These are phyloP conservation scores for Tuta absoluta DNA, from an alignment of 2,888 invertebrate species.

Conservation along the genomic window DNA sequence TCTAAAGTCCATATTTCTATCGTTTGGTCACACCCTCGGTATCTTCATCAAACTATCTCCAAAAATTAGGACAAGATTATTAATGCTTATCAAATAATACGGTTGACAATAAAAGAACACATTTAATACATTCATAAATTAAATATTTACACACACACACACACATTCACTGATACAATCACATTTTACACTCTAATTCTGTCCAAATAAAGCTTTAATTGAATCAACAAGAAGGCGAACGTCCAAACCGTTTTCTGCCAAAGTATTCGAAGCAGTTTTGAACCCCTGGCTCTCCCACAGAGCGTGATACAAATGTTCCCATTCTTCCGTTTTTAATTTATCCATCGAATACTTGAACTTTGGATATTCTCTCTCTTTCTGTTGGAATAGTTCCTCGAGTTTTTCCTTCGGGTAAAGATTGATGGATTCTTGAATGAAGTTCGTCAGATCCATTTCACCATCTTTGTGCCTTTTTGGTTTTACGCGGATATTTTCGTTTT, in stretches of 20 bases:
- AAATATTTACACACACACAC: constrained; percentile 17
- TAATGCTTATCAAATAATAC: background rate
- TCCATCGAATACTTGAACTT: constrained; percentile 5
- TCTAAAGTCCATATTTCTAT: no score
- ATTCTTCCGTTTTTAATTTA: constrained; percentile 16
- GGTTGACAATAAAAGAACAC: background rate
- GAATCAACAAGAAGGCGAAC: constrained; percentile 7
- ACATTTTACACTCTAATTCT: constrained; percentile 6
- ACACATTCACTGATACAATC: background rate
- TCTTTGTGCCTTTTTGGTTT: constrained; percentile 16
- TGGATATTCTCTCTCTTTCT: constrained; percentile 19
- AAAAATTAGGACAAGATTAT: constrained; percentile 8
- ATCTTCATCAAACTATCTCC: background rate
- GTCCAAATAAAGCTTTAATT: constrained; percentile 20
- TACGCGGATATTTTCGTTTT: constrained; percentile 9
- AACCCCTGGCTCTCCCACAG: constrained; percentile 17
- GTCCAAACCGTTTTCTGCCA: constrained; percentile 23
- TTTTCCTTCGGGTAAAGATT: constrained; percentile 14
- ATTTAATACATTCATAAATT: constrained; percentile 6
- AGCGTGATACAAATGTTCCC: constrained; percentile 15
- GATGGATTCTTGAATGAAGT: constrained; percentile 15
- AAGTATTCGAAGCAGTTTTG: background rate
- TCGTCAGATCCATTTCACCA: background rate
- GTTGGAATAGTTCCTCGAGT: constrained; percentile 7
- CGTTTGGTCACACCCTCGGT: background rate